phyloP scores from a whole-genome alignment of 2,888 invertebrate genomes.

The Allacma fusca region DNA sequence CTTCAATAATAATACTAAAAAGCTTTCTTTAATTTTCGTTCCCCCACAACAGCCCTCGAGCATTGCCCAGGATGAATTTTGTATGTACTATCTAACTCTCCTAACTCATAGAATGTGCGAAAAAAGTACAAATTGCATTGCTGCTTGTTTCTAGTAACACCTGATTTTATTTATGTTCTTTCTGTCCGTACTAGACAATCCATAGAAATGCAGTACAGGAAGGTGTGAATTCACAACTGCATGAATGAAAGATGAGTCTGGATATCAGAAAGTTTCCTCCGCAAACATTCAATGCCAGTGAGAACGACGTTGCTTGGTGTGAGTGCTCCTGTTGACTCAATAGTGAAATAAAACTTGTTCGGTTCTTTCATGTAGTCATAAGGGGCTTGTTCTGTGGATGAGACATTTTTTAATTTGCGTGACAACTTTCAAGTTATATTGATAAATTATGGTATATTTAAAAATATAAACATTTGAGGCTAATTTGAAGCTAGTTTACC shows the following conservation, averaged over 20 bases:
- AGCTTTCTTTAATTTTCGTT: no score
- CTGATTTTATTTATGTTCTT: no score
- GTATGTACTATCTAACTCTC: no score
- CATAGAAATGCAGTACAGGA: no score
- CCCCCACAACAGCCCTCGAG: no score
- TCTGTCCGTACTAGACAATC: no score
- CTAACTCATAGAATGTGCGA: no score
- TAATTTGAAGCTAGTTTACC: constrained; percentile 71
- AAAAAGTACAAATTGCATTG: no score
- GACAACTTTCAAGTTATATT: neutral
- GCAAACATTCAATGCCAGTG: constrained; percentile 91
- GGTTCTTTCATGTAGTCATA: constrained; percentile 95
- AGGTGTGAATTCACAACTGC: neutral
- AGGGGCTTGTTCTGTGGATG: constrained; percentile 78
- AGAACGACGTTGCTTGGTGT: constrained; percentile 96
- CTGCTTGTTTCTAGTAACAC: no score
- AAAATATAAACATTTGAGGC: neutral
- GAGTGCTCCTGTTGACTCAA: constrained; percentile 93
- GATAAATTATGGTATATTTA: neutral
- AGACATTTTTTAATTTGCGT: neutral
- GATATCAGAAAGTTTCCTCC: constrained; percentile 93
- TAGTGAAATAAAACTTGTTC: constrained; percentile 96
- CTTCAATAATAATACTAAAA: no score
- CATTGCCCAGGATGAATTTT: no score
- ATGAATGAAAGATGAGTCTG: constrained; percentile 75